These are phyloP conservation scores for Vulpes ferrilata DNA, from an alignment of 2,113 vertebrate species.

Conservation along the genomic window DNA sequence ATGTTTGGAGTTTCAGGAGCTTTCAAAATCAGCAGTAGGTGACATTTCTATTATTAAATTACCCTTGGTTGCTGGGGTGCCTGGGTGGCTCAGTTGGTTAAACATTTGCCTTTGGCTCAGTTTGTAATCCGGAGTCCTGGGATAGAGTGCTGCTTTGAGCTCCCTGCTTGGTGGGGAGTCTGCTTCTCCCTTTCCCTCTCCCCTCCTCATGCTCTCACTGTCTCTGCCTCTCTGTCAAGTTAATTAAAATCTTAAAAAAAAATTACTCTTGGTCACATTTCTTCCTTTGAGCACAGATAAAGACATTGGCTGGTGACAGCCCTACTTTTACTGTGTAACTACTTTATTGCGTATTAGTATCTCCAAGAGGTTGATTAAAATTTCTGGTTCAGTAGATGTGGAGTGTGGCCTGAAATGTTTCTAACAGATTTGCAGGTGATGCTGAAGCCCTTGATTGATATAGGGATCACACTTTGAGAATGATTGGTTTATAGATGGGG, in stretches of 20 bases:
- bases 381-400: background rate
- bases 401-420: background rate
- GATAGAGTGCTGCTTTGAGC: background rate
- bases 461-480: background rate
- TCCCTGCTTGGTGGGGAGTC: background rate
- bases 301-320: background rate
- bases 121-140: background rate
- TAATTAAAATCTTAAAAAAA: background rate
- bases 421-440: background rate
- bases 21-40: constrained; percentile 27
- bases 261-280: background rate
- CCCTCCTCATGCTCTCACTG: background rate
- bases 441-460: background rate
- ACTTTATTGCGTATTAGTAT: background rate
- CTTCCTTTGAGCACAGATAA: background rate
- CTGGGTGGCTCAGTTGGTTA: background rate
- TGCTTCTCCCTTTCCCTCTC: background rate
- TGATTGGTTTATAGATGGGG: background rate
- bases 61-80: background rate
- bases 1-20: background rate
- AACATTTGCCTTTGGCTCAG: background rate
- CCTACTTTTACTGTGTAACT: background rate
- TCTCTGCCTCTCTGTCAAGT: background rate
- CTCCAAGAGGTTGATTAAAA: background rate
- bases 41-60: background rate